Percentiles rank a stretch among this genome's conserved stretches.
Conservation (phyloP, 2,888 invertebrate species). For the Lasioglossum morio region DNA sequence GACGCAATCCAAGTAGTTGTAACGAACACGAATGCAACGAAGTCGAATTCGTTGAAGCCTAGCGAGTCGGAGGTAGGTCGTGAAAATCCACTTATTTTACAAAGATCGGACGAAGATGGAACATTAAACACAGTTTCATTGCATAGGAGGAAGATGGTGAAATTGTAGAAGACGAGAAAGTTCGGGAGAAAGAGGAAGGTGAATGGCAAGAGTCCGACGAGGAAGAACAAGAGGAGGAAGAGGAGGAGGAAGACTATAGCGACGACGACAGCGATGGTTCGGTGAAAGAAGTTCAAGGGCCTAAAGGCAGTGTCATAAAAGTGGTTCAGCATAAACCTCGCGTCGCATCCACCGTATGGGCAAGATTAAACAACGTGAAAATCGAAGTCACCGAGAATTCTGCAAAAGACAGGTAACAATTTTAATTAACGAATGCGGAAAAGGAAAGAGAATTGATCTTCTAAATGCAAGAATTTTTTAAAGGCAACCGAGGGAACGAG, state of each 20-base stretch:
- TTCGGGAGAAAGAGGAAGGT: conserved; percentile 58
- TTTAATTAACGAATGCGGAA: background rate
- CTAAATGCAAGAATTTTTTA: conserved; percentile 29
- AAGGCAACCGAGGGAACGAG: conserved; percentile 68
- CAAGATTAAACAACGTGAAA: conserved; percentile 85
- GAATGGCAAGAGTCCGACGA: conserved; percentile 68
- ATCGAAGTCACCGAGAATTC: conserved; percentile 66
- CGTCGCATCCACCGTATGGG: conserved; percentile 86
- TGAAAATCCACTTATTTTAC: background rate
- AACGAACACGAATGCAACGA: conserved; percentile 73
- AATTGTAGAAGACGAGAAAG: conserved; percentile 58
- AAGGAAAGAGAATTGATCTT: background rate
- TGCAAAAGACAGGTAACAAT: conserved; percentile 70
- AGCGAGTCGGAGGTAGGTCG: conserved; percentile 71
- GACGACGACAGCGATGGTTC: conserved; percentile 76
- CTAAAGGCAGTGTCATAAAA: conserved; percentile 85
- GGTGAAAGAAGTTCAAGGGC: conserved; percentile 87
- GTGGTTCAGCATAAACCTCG: conserved; percentile 85
- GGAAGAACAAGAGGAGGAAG: conserved; percentile 67
- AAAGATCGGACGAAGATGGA: background rate
- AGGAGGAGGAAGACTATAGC: conserved; percentile 72
- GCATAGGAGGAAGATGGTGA: conserved; percentile 69
- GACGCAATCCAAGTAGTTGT: conserved; percentile 82
- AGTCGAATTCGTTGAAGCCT: conserved; percentile 62
- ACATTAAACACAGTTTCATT: background rate